phyloP scores from a whole-genome alignment of 2,113 vertebrate genomes.

The Glaucidium brasilianum region DNA sequence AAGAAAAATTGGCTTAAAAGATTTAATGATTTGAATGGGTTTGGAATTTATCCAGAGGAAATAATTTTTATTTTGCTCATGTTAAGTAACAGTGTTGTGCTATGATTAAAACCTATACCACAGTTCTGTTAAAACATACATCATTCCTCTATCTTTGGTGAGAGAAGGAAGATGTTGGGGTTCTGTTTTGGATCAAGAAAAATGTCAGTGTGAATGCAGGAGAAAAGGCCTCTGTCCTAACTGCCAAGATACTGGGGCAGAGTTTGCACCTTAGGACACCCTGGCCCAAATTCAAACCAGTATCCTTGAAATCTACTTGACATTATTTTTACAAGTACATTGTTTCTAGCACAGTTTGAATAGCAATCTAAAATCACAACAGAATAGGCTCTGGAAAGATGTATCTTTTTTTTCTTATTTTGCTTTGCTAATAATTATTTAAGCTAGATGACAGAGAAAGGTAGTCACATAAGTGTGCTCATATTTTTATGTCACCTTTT shows the following conservation, averaged over 20 bases:
- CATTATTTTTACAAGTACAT: not conserved
- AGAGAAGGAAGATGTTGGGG: not conserved
- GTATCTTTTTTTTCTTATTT: not conserved
- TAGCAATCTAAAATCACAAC: not conserved
- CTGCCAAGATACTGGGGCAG: not conserved
- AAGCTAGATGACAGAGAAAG: not conserved
- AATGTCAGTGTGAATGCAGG: not conserved
- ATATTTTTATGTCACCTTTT: not conserved
- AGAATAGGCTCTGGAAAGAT: not conserved
- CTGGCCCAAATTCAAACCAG: not conserved
- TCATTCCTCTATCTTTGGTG: not conserved
- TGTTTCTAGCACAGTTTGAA: not conserved
- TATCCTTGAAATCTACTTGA: not conserved
- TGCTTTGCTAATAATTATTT: not conserved
- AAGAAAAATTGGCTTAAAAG: not conserved
- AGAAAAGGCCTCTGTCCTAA: not conserved
- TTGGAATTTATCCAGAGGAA: not conserved
- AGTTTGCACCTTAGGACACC: not conserved
- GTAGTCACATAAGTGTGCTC: not conserved
- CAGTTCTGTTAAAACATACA: not conserved
- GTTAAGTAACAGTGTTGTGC: not conserved
- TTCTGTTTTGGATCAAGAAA: not conserved
- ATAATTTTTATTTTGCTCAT: not conserved
- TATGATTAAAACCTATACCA: not conserved
- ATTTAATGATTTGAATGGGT: not conserved